These are phyloP conservation scores for Boleophthalmus pectinirostris DNA, from an alignment of 2,113 vertebrate genomes.

Conservation along the genomic window DNA sequence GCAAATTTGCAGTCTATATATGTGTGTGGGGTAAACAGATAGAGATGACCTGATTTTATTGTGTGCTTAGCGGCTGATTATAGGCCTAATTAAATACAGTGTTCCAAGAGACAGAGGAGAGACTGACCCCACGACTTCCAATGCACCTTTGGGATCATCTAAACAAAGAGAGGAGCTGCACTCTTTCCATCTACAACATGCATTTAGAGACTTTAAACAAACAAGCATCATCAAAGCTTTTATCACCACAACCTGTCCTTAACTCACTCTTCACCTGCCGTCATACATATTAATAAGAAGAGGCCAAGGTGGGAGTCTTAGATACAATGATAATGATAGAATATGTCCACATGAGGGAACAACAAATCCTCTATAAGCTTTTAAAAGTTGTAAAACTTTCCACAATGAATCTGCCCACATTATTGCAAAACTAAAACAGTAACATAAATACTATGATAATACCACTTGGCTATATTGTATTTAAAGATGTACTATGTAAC, in stretches of 20 bases:
- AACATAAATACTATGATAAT: no score
- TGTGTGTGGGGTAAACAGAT: constrained; percentile 71
- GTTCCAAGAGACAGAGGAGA: constrained; percentile 73
- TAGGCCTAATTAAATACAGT: constrained; percentile 76
- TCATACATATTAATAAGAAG: constrained; percentile 52
- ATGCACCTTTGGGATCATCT: constrained; percentile 58
- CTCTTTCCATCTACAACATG: constrained; percentile 58
- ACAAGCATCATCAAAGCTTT: constrained; percentile 65
- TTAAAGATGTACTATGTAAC: no score
- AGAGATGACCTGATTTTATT: constrained; percentile 75
- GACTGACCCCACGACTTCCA: constrained; percentile 69
- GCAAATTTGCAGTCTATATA: constrained; percentile 66
- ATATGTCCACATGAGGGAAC: constrained; percentile 18
- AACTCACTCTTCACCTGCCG: constrained; percentile 55
- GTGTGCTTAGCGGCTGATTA: constrained; percentile 80
- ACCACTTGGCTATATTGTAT: not conserved
- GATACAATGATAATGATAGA: constrained; percentile 21
- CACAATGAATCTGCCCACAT: not conserved
- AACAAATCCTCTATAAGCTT: constrained; percentile 12
- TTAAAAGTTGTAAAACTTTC: not conserved
- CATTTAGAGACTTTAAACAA: constrained; percentile 69
- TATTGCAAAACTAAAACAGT: not conserved
- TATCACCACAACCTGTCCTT: constrained; percentile 58
- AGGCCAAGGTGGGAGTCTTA: constrained; percentile 26
- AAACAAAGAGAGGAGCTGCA: constrained; percentile 68